Evolutionary conservation across 2,888 invertebrate species (phyloP), one percentile per base, ranked within the genome.

Genomic region (Sylvicola fuscatus): DNA sequence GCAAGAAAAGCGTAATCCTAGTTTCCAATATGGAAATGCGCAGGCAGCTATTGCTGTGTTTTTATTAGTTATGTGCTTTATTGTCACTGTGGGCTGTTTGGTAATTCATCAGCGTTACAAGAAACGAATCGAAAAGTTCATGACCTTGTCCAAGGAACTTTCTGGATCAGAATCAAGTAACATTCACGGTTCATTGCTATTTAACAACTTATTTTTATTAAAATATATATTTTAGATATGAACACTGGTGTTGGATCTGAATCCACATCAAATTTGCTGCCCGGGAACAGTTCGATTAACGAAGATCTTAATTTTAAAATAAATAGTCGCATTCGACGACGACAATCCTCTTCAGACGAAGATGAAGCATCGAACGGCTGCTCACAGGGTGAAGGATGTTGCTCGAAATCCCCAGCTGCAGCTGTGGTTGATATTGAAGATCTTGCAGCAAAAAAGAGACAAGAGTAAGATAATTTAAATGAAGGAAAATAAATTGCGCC

Each of bases 71-170:
- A 72, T 82, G 51, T 80, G 80, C 47, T 74, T 86, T 42, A 72
- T 80, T 42, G 81, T 86, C 33, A 81, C 84, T 1, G 68, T 80
- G 3, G 79, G 81, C 2, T 81, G 82, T 48, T 62, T 90, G 38
- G 74, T 87, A 21, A 56, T 89, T 37, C 83, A 86, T 57, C 79
- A 86, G 49, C 66, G 90, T 27, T 80, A 79, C 51, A 70, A 74
- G 33, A 67, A 73, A 28, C 71, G 77, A 40, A 71, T 71, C 45
- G 68, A 70, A n/a, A 70, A 70, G 45, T 74, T 73, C 50, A 54
- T 68, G 39, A 64, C 67, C 3, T 54, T 70, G n/a, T 62, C 70
- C 1, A 64, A 68, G 13, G 74, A 72, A 39, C 53, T 70, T 5
- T 62, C 62, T 13, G 56, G 58, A 3, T 45, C 41, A 5, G 33